Percentiles rank a stretch among this genome's conserved stretches.
Conservation (phyloP, 2,888 invertebrate species). For the Lasioglossum pauxillum region DNA sequence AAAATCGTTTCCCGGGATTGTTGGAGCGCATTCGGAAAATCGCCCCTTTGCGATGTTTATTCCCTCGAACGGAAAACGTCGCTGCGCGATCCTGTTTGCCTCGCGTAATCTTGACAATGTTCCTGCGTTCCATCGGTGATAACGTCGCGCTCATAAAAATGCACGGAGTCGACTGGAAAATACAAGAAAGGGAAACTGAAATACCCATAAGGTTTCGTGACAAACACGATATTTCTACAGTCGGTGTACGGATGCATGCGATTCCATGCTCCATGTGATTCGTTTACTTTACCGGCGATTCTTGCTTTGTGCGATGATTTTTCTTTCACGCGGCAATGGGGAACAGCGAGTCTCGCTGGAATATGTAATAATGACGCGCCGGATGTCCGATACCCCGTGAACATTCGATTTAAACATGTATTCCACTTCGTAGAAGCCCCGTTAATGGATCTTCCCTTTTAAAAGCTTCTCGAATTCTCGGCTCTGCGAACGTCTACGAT, state of each 20-base stretch:
- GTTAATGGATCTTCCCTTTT: background rate
- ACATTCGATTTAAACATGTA: background rate
- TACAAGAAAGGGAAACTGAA: background rate
- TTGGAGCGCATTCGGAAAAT: background rate
- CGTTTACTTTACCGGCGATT: background rate
- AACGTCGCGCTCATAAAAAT: conserved; percentile 24
- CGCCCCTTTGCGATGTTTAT: background rate
- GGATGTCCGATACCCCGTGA: background rate
- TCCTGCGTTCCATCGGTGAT: conserved; percentile 3
- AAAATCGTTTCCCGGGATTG: background rate
- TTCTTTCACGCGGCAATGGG: background rate
- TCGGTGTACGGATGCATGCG: conserved; percentile 1
- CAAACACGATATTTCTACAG: background rate
- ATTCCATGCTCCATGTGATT: conserved; percentile 20
- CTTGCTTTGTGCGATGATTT: background rate
- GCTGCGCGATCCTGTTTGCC: background rate
- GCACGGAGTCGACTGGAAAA: conserved; percentile 4
- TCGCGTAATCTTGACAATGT: conserved; percentile 13
- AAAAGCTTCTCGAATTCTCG: background rate
- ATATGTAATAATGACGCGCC: background rate
- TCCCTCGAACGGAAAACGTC: background rate
- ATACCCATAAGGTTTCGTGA: background rate
- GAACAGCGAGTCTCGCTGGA: background rate
- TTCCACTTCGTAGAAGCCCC: background rate
- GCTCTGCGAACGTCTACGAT: background rate